Conservation (phyloP, 1,140 invertebrate genomes). For the Cecropterus lyciades region DNA sequence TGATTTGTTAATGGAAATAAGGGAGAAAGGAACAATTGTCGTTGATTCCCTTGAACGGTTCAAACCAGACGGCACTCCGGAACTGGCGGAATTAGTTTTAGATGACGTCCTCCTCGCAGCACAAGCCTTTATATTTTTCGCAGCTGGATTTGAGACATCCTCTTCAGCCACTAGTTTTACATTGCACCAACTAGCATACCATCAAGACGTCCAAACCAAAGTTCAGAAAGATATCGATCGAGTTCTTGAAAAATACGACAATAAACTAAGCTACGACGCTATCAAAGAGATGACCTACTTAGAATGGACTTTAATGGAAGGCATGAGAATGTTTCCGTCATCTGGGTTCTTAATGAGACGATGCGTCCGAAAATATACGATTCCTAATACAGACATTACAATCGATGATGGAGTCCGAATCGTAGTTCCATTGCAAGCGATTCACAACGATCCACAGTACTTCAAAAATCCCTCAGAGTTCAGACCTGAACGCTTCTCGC, state of each 20-base stretch:
- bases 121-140: conserved; percentile 85
- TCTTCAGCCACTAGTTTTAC: conserved; percentile 83
- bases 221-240: conserved; percentile 85
- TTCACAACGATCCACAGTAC: conserved; percentile 84
- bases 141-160: conserved; percentile 86
- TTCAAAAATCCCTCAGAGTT: conserved; percentile 84
- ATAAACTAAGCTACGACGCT: conserved; percentile 74
- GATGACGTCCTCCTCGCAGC: conserved; percentile 69
- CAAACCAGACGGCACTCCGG: conserved; percentile 57
- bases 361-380: conserved; percentile 69
- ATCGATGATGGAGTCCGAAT: conserved; percentile 67
- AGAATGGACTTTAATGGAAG: conserved; percentile 74
- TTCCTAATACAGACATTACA: conserved; percentile 61
- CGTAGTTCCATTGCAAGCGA: conserved; percentile 67
- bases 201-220: conserved; percentile 85
- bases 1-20: conserved; percentile 84
- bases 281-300: conserved; percentile 78
- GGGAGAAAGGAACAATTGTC: conserved; percentile 64
- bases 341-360: conserved; percentile 65
- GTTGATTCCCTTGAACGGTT: conserved; percentile 75
- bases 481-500: conserved; percentile 84
- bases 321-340: conserved; percentile 77
- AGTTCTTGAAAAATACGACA: conserved; percentile 65
- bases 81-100: conserved; percentile 50
- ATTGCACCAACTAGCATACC: conserved; percentile 83